phyloP scores from a whole-genome alignment of 2,888 invertebrate species.

The Andrena dorsata region DNA sequence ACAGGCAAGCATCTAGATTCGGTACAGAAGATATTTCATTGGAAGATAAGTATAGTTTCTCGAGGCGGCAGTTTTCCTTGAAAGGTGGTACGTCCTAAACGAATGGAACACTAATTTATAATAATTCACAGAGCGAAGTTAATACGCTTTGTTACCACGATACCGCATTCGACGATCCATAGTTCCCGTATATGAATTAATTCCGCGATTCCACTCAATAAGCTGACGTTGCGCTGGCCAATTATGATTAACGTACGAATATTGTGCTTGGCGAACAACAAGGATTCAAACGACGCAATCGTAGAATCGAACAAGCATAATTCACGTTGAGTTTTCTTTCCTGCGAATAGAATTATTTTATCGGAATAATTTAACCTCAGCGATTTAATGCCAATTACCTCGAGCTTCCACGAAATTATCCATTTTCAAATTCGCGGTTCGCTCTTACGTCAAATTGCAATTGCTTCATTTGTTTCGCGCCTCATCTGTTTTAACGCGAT shows the following conservation, averaged over 20 bases:
- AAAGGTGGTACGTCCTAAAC: conserved; percentile 64
- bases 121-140: not conserved
- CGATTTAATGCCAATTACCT: conserved; percentile 6
- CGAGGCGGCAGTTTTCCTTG: conserved; percentile 51
- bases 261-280: conserved; percentile 49
- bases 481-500: not conserved
- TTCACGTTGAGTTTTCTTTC: conserved; percentile 40
- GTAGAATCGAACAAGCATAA: conserved; percentile 64
- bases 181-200: conserved; percentile 69
- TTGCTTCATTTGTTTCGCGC: conserved; percentile 55
- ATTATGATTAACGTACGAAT: conserved; percentile 68
- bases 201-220: conserved; percentile 57
- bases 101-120: conserved; percentile 14
- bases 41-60: conserved; percentile 72
- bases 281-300: conserved; percentile 34
- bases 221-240: conserved; percentile 63
- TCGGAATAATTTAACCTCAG: conserved; percentile 1
- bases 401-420: conserved; percentile 26
- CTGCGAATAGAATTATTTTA: conserved; percentile 22
- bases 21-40: conserved; percentile 68
- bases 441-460: conserved; percentile 29
- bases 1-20: conserved; percentile 49
- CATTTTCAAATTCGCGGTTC: conserved; percentile 35
- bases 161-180: conserved; percentile 72
- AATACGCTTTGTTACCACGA: conserved; percentile 58